phyloP scores from a whole-genome alignment of 2,113 vertebrate genomes.

The Campylomormyrus tamandua region DNA sequence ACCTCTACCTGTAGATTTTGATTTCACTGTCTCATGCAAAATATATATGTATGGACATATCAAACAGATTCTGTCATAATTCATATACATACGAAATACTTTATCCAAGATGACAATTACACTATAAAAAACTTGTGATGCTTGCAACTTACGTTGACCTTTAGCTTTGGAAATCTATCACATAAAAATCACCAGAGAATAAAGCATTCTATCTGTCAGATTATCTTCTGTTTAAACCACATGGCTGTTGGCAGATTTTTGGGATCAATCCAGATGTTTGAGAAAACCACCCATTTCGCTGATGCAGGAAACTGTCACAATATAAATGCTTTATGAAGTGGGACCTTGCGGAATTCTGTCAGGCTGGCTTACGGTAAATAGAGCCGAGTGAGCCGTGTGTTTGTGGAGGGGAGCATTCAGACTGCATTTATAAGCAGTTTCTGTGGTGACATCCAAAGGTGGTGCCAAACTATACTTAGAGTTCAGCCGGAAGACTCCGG shows the following conservation, averaged over 20 bases:
- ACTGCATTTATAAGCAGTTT: neutral
- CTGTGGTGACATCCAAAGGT: neutral
- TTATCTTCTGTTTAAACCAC: slow-evolving; percentile 8
- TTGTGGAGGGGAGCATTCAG: neutral
- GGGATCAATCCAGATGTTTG: slow-evolving; percentile 1
- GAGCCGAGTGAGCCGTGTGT: neutral
- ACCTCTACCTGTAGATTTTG: neutral
- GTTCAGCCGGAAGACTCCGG: neutral
- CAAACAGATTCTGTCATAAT: neutral
- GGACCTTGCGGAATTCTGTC: neutral
- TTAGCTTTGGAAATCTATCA: neutral
- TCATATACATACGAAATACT: neutral
- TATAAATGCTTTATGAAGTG: slow-evolving; percentile 13
- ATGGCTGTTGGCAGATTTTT: neutral
- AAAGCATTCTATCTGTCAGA: slow-evolving; percentile 3
- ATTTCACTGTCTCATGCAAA: neutral
- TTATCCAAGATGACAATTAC: neutral
- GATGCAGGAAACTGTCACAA: neutral
- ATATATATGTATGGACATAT: neutral
- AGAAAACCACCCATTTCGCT: neutral
- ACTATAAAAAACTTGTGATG: neutral
- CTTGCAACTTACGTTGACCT: neutral
- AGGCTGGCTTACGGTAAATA: neutral
- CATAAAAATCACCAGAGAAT: slow-evolving; percentile 1
- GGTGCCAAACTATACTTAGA: neutral